Evolutionary conservation across 1,140 invertebrate genomes (phyloP).

Genomic region (Meloidogyne exigua): DNA sequence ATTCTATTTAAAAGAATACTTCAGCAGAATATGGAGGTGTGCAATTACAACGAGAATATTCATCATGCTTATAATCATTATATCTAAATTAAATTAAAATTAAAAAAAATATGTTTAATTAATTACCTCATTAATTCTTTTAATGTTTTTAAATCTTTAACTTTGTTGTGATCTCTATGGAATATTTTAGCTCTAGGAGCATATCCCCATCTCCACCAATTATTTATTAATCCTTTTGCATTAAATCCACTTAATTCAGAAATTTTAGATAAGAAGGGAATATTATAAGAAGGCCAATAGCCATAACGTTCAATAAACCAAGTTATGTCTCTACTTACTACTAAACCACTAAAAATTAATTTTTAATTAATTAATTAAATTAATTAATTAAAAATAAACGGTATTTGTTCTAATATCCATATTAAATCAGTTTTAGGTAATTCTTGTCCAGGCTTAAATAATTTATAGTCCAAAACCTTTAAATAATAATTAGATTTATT

Average conservation of each 20-base stretch:
- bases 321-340: conserved; percentile 70
- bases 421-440: conserved; percentile 70
- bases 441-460: conserved; percentile 68
- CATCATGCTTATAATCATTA: conserved; percentile 68
- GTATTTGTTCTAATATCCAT: conserved; percentile 80
- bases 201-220: conserved; percentile 73
- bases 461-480: conserved; percentile 71
- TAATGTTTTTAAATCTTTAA: conserved; percentile 69
- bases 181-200: conserved; percentile 73
- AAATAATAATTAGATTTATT: conserved; percentile 3
- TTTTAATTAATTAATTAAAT: not conserved
- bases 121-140: conserved; percentile 70
- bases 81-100: conserved; percentile 26
- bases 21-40: conserved; percentile 73
- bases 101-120: not conserved
- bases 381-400: conserved; percentile 57
- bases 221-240: conserved; percentile 43
- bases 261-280: conserved; percentile 75
- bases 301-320: conserved; percentile 70
- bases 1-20: too few relatives aligned
- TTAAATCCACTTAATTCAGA: conserved; percentile 69
- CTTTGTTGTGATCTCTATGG: conserved; percentile 69
- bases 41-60: conserved; percentile 73
- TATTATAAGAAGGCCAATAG: conserved; percentile 79
- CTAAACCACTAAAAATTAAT: conserved; percentile 9